Evolutionary conservation across 2,797 vertebrate genomes (phyloP), one percentile per base, ranked within the genome.

Genomic region (Sciurus vulgaris): DNA sequence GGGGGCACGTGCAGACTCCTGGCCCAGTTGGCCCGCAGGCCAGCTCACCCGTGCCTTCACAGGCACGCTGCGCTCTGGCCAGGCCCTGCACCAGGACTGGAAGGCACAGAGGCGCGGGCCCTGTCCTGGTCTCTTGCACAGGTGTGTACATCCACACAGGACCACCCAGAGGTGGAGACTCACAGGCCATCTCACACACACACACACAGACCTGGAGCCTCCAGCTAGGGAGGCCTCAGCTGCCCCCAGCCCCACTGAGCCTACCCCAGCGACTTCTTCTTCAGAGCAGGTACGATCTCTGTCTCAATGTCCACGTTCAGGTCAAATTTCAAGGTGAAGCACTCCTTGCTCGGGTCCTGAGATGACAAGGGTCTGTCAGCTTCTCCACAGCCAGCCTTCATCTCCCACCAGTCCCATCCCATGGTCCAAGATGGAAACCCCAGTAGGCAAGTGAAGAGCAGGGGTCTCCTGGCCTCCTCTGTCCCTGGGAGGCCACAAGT

Each of bases 301-400:
- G 99, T 99, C 98, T 99, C 99, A 0, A 99, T 98, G 97, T 99
- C 98, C 11, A 99, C 96, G 0, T 97, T 99, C 87, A 99, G 98
- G 98, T 99, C 99, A 14, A 99, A 99, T 98, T 99, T 99, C 47
- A 99, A 98, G 94, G 99, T 99, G 99, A 99, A 99, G 97, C 99
- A 99, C 97, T 99, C 99, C 97, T 99, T 99, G 93, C 99, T 99
- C 49, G 99, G 99, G 97, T 99, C 99, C 99, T 99, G 98, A 0
- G 24, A 77, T 7, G 1, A 44, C 54, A n/a, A 0, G 38, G 0
- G 0, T 4, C 86, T 59, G 24, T 94, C 0, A 10, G 69, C 44
- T 0, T 33, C 28, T 7, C 78, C 10, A 30, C 83, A 26, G 59
- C 35, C 2, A 4, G 20, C 0, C 0, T 28, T 0, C 0, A 6